phyloP scores from a whole-genome alignment of 2,888 invertebrate species.

The Troides helena region DNA sequence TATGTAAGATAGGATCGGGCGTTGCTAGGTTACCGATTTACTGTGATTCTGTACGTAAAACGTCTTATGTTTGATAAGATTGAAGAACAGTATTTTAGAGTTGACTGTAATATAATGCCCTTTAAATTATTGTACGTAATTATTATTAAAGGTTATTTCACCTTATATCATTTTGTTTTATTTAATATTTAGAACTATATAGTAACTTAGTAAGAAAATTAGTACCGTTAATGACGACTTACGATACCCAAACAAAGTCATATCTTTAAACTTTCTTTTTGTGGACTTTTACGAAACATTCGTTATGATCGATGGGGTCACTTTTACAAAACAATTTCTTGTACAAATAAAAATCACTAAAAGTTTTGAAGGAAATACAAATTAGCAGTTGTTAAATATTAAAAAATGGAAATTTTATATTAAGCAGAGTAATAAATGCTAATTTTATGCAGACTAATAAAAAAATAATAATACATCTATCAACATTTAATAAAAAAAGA shows the following conservation, averaged over 20 bases:
- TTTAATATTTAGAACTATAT: constrained; percentile 34
- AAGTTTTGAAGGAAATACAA: too few relatives aligned
- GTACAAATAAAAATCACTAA: too few relatives aligned
- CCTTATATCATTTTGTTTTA: constrained; percentile 51
- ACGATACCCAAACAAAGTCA: too few relatives aligned
- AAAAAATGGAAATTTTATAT: too few relatives aligned
- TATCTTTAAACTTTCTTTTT: too few relatives aligned
- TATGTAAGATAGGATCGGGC: constrained; percentile 37
- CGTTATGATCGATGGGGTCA: too few relatives aligned
- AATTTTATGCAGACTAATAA: not conserved
- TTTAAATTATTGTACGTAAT: constrained; percentile 66
- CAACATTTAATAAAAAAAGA: not conserved
- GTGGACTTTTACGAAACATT: too few relatives aligned
- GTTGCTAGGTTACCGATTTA: constrained; percentile 50
- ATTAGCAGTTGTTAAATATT: too few relatives aligned
- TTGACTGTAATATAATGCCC: constrained; percentile 76
- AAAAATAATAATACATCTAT: not conserved
- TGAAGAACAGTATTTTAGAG: constrained; percentile 75
- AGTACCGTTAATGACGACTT: too few relatives aligned
- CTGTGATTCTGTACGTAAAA: constrained; percentile 67
- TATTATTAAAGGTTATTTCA: constrained; percentile 70
- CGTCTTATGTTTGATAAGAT: constrained; percentile 58
- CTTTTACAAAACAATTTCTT: too few relatives aligned
- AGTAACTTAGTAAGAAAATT: not conserved
- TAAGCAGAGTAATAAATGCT: too few relatives aligned